These are phyloP conservation scores for Cotesia vestalis DNA, from an alignment of 1,140 invertebrate species.

Conservation along the genomic window DNA sequence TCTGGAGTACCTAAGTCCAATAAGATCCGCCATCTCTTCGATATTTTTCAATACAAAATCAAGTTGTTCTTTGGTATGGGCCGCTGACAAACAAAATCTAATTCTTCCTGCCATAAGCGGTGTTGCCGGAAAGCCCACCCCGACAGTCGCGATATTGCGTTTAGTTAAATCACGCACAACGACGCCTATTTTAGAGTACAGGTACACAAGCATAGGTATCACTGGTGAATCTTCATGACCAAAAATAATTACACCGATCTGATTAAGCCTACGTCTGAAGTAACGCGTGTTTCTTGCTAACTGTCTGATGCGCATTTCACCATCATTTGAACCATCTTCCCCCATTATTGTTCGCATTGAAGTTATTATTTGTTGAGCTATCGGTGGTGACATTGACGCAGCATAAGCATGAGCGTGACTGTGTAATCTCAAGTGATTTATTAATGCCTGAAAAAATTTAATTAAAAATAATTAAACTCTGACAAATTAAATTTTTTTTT, in stretches of 20 bases:
- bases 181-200: slow-evolving; percentile 92
- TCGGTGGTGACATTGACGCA: slow-evolving; percentile 86
- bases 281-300: slow-evolving; percentile 87
- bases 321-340: slow-evolving; percentile 80
- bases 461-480: slow-evolving; percentile 19
- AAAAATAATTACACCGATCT: slow-evolving; percentile 94
- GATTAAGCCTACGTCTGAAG: slow-evolving; percentile 84
- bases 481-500: too few relatives aligned
- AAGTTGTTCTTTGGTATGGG: slow-evolving; percentile 95
- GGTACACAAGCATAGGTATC: slow-evolving; percentile 93
- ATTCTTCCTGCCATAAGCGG: slow-evolving; percentile 93
- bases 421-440: slow-evolving; percentile 80
- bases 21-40: slow-evolving; percentile 73
- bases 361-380: slow-evolving; percentile 90
- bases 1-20: slow-evolving; percentile 79
- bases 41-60: slow-evolving; percentile 84
- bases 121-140: slow-evolving; percentile 98
- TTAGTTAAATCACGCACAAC: slow-evolving; percentile 81
- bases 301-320: slow-evolving; percentile 77
- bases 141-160: slow-evolving; percentile 89
- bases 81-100: slow-evolving; percentile 94
- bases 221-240: slow-evolving; percentile 98
- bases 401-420: slow-evolving; percentile 92
- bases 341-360: slow-evolving; percentile 92
- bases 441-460: slow-evolving; percentile 73